Base-by-base conservation (phyloP, 2,797 vertebrate genomes). In the Xiphorhynchus erythropygius region DNA sequence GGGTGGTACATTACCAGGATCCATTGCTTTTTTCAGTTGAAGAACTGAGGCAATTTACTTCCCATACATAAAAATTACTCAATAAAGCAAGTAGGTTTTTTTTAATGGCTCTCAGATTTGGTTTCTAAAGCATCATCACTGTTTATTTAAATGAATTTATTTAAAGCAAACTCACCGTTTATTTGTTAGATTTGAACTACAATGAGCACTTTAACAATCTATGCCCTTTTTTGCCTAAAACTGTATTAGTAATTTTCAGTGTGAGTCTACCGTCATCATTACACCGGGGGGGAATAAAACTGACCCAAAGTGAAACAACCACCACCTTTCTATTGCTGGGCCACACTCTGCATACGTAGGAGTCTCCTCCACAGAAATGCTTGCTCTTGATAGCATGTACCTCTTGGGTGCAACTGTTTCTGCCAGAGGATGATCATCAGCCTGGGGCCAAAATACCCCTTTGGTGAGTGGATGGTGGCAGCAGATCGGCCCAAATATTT, bases 311-410 rank as follows among this genome's bases (percentile, higher is more conserved):
- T 11, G n/a, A 73, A 84, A 44, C 5, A 84, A 39, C 1, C 3
- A 50, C 18, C 1, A 1, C 2, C 7, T 67, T 86, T 59, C 32
- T 24, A 4, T 23, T 49, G 18, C 7, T 44, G 32, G 21, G 25
- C 37, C 13, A 8, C 21, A 33, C 18, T 12, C 9, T n/a, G 15
- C 15, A 5, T 0, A 3, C 2, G 6, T 17, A 55, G 18, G 11
- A 62, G 27, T 9, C 14, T 24, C 13, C 53, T 22, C 4, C 13
- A 27, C 41, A 39, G 28, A 22, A 47, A 33, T 1, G 7, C 4
- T 5, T 3, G 14, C 19, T 41, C 23, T 23, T 24, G 2, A 3
- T 17, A 33, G 23, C 7, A 17, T 2, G 2, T 9, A 33, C 22
- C 42, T 53, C 18, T 30, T 16, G 28, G n/a, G 27, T 74, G 11